A percentile compares a stretch with the other conserved stretches of the same genome.
Evolutionary conservation across 2,113 vertebrate genomes (phyloP).

Genomic region (Morone chrysops): DNA sequence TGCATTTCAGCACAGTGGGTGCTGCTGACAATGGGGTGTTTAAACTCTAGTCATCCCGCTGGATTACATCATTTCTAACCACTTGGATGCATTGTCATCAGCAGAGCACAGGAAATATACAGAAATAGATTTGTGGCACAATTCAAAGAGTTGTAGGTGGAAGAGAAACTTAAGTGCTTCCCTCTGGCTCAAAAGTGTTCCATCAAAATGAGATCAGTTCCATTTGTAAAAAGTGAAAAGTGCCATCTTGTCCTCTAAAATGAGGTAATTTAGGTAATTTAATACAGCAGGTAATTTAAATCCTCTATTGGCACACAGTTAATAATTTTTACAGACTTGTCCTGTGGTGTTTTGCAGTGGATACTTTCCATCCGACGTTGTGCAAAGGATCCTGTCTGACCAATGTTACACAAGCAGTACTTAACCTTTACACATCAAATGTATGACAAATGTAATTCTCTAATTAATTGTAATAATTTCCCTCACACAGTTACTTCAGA

Average conservation of each 20-base stretch:
- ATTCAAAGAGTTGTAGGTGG: conserved; percentile 7
- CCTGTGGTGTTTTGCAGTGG: not conserved
- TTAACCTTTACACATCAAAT: no score
- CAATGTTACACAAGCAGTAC: no score
- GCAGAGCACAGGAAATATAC: not conserved
- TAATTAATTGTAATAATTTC: no score
- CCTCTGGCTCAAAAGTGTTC: not conserved
- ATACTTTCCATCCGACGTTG: no score
- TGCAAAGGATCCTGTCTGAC: no score
- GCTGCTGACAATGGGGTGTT: not conserved
- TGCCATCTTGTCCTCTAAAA: not conserved
- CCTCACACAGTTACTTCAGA: no score
- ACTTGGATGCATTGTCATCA: not conserved
- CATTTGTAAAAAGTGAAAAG: not conserved
- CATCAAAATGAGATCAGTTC: not conserved
- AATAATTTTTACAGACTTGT: not conserved
- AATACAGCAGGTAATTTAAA: not conserved
- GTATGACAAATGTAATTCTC: no score
- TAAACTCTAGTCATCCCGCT: not conserved
- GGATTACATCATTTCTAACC: not conserved
- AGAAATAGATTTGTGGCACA: not conserved
- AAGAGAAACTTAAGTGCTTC: not conserved
- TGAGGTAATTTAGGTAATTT: not conserved
- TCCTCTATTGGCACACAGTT: not conserved
- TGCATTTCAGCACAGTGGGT: not conserved